A percentile compares a stretch with the other conserved stretches of the same genome.
These are phyloP conservation scores for Serilophus lunatus DNA, from an alignment of 2,113 vertebrate species.

Conservation along the genomic window DNA sequence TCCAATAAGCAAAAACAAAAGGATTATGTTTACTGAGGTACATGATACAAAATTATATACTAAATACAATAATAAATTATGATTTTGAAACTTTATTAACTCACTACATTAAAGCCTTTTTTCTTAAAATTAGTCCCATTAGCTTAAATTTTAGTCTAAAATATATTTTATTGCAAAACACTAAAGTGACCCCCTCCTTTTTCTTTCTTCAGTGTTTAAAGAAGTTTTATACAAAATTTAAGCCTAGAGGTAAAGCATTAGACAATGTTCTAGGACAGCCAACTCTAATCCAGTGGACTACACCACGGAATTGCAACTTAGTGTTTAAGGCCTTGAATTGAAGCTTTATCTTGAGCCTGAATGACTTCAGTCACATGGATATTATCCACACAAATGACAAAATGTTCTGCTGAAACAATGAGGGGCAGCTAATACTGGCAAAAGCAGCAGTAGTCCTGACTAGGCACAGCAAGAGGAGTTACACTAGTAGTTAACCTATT, in stretches of 20 bases:
- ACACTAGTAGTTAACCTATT: neutral
- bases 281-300: neutral
- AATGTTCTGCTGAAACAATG: neutral
- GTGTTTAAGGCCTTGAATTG: neutral
- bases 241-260: neutral
- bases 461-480: neutral
- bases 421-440: neutral
- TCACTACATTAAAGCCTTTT: neutral
- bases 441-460: neutral
- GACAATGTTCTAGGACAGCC: neutral
- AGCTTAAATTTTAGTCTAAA: neutral
- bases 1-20: neutral
- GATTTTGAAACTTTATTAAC: neutral
- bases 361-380: neutral
- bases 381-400: neutral
- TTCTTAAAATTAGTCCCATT: neutral
- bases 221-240: neutral
- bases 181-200: neutral
- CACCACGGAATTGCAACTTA: neutral
- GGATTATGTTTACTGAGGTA: slow-evolving; percentile 4
- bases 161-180: neutral
- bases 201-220: neutral
- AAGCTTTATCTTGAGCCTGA: neutral
- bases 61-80: neutral
- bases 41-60: neutral